Conservation (phyloP, 1,140 invertebrate species). For the Zaprionus ghesquierei region DNA sequence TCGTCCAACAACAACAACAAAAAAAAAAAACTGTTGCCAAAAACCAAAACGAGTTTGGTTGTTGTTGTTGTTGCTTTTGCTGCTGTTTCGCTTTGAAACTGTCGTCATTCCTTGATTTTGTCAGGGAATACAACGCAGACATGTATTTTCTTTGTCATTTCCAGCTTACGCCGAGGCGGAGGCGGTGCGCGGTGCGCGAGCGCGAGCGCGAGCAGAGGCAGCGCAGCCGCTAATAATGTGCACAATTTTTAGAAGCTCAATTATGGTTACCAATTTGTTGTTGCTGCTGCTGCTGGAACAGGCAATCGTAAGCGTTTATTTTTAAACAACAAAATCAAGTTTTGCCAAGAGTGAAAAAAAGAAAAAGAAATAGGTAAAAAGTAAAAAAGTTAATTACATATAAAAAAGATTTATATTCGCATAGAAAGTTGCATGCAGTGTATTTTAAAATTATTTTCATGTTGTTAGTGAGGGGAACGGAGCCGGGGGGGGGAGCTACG, state of each 20-base stretch:
- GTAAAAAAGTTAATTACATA: conserved; percentile 69
- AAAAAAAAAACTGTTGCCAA: conserved; percentile 51
- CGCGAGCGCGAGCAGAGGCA: not conserved
- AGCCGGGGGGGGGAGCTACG: conserved; percentile 33
- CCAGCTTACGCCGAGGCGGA: not conserved
- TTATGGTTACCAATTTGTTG: conserved; percentile 59
- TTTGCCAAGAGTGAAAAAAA: conserved; percentile 44
- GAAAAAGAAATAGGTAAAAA: conserved; percentile 36
- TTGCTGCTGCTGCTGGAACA: conserved; percentile 36
- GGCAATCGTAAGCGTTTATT: conserved; percentile 72
- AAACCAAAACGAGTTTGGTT: conserved; percentile 59
- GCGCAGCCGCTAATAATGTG: conserved; percentile 41
- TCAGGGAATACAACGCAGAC: conserved; percentile 25
- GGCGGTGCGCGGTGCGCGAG: too few relatives aligned
- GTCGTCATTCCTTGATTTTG: conserved; percentile 31
- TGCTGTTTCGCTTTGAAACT: conserved; percentile 19
- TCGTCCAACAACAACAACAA: conserved; percentile 2
- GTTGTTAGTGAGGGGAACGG: conserved; percentile 43
- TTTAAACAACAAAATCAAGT: conserved; percentile 71
- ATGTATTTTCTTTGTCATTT: conserved; percentile 42
- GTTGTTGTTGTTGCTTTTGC: not conserved
- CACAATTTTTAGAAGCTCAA: conserved; percentile 64
- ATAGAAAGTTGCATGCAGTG: conserved; percentile 73
- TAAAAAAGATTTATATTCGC: conserved; percentile 75
- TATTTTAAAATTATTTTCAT: conserved; percentile 66